Evolutionary conservation across 1,140 invertebrate genomes (phyloP).

Genomic region (Dreissena rostriformis): DNA sequence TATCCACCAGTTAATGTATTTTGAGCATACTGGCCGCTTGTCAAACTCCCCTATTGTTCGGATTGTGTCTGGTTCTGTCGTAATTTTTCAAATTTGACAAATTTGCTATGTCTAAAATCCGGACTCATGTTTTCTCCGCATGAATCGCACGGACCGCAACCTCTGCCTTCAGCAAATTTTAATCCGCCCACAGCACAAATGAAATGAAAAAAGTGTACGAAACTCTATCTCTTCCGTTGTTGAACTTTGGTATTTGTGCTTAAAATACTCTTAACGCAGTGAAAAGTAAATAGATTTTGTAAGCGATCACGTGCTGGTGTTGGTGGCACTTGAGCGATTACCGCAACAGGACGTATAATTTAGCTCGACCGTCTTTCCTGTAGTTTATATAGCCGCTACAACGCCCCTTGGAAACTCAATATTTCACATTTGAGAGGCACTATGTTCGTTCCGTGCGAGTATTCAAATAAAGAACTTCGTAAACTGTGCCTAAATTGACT

Average conservation of each 20-base stretch:
- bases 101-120: not conserved
- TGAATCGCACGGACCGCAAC: not conserved
- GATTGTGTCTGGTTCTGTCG: too few species aligned
- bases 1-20: too few species aligned
- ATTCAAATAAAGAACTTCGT: not conserved
- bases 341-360: not conserved
- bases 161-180: not conserved
- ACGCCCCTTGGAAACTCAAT: not conserved
- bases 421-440: constrained; percentile 1
- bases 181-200: not conserved
- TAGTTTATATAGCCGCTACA: not conserved
- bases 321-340: not conserved
- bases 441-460: not conserved
- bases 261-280: not conserved
- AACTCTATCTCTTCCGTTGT: not conserved
- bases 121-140: not conserved
- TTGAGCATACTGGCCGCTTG: too few species aligned
- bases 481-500: not conserved
- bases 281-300: constrained; percentile 7
- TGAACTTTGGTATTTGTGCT: constrained; percentile 1
- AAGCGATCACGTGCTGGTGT: not conserved
- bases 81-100: not conserved
- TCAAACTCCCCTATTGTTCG: too few species aligned
- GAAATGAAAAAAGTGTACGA: not conserved
- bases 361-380: not conserved